These are phyloP conservation scores for Meta bourneti DNA, from an alignment of 2,888 invertebrate species.

Conservation along the genomic window DNA sequence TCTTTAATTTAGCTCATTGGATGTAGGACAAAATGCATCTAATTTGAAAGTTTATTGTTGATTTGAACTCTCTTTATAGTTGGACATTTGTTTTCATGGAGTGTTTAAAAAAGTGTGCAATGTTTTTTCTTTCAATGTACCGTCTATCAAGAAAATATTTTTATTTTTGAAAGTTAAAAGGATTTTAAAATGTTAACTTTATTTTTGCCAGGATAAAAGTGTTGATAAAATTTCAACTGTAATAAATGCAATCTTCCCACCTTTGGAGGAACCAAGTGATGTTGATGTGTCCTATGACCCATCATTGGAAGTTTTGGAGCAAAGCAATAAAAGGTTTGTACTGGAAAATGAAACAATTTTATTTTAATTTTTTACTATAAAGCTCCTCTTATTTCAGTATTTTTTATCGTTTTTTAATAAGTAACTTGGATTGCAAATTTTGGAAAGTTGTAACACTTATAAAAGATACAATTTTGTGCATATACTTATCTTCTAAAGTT, in stretches of 20 bases:
- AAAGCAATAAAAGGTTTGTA: constrained; percentile 64
- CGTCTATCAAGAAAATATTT: background rate
- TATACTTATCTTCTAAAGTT: no score
- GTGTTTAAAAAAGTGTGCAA: no score
- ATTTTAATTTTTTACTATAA: background rate
- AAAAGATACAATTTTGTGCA: no score
- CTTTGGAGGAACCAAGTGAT: background rate
- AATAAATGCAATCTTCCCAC: constrained; percentile 66
- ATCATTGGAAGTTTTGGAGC: constrained; percentile 62
- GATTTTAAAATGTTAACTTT: background rate
- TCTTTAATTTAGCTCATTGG: background rate
- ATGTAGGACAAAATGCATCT: background rate
- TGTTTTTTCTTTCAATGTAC: background rate
- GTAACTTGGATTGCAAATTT: background rate
- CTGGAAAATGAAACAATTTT: background rate
- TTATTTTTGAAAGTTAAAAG: background rate
- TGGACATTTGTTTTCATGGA: no score
- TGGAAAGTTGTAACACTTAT: background rate
- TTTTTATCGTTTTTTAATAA: background rate
- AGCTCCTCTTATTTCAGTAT: background rate
- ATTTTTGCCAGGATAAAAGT: constrained; percentile 54
- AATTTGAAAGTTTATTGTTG: background rate
- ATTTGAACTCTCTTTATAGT: no score
- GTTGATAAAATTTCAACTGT: constrained; percentile 63
- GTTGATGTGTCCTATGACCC: constrained; percentile 6